Conservation (phyloP, 2,113 vertebrate species). For the Centropus unirufus region DNA sequence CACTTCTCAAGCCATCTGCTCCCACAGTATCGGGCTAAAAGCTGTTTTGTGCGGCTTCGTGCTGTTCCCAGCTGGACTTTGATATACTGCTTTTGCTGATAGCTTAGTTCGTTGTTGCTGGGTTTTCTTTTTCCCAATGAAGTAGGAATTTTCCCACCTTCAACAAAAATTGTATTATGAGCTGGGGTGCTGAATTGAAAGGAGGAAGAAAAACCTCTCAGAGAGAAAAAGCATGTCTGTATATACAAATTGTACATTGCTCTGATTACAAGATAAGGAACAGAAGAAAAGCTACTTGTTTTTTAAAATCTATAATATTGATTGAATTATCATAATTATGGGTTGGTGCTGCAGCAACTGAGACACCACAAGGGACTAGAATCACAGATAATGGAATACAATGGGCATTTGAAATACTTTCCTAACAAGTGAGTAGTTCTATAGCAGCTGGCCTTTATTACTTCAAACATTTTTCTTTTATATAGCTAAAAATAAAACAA, state of each 20-base stretch:
- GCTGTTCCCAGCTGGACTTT: neutral
- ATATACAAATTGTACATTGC: neutral
- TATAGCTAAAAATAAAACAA: slow-evolving; percentile 20
- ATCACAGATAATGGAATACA: slow-evolving; percentile 6
- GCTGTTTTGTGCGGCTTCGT: neutral
- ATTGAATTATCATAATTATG: neutral
- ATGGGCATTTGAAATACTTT: slow-evolving; percentile 14
- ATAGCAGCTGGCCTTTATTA: slow-evolving; percentile 4
- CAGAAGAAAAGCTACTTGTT: neutral
- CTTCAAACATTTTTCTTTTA: neutral
- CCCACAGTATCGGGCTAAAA: neutral
- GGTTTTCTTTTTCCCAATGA: neutral
- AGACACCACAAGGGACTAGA: neutral
- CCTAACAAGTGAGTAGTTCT: neutral
- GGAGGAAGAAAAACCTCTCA: neutral
- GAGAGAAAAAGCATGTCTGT: neutral
- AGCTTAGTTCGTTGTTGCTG: neutral
- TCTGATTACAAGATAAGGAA: slow-evolving; percentile 17
- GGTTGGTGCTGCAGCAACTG: neutral
- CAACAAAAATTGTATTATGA: neutral
- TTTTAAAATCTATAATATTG: slow-evolving; percentile 29
- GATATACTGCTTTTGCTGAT: neutral
- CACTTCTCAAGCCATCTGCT: neutral
- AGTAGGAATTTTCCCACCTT: neutral
- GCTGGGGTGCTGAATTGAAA: neutral